These are phyloP conservation scores for Tokudaia tokunoshimensis DNA, from an alignment of 2,797 vertebrate genomes.

Conservation along the genomic window DNA sequence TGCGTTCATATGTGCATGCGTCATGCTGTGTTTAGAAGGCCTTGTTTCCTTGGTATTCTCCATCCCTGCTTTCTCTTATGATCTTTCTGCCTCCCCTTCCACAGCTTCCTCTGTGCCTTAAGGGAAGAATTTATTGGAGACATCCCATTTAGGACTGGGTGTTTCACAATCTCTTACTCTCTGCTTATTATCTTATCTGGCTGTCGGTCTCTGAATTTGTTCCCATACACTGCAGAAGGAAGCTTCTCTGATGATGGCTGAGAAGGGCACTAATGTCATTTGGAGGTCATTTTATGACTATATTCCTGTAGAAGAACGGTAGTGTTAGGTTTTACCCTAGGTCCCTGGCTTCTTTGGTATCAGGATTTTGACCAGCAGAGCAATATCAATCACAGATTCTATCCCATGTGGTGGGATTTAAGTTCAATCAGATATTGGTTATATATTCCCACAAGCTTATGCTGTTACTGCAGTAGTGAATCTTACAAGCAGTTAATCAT, in stretches of 20 bases:
- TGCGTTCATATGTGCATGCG: neutral
- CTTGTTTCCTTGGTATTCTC: neutral
- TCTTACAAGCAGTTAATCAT: neutral
- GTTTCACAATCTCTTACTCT: neutral
- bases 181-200: neutral
- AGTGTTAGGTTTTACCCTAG: neutral
- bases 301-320: neutral
- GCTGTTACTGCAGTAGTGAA: neutral
- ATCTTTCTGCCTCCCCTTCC: neutral
- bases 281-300: neutral
- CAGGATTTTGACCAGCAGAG: too few species aligned
- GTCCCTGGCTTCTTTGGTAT: neutral
- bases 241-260: neutral
- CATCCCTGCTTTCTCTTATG: neutral
- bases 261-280: neutral
- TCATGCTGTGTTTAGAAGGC: neutral
- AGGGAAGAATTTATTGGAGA: neutral
- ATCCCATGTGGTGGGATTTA: neutral
- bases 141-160: too few species aligned
- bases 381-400: accelerated
- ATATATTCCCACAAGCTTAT: neutral
- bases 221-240: neutral
- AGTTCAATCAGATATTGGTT: neutral
- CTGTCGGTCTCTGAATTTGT: neutral
- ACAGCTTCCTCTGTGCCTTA: neutral